Conservation (phyloP, 1,140 invertebrate genomes). For the Diabrotica virgifera region DNA sequence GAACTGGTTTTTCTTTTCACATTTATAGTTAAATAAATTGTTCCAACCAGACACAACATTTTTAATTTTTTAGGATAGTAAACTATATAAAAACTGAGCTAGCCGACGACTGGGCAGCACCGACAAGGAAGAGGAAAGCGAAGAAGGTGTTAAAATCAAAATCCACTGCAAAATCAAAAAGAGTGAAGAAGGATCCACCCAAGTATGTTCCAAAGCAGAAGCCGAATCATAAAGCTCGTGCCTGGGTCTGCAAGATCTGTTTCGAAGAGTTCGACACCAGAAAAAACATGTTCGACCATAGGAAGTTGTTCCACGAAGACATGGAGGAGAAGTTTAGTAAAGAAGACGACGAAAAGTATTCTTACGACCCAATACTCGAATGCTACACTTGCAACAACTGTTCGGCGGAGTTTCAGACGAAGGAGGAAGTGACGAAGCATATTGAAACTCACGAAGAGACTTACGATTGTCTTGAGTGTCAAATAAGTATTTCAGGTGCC, state of each 20-base stretch:
- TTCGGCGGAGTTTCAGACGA: constrained; percentile 29
- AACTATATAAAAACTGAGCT: background rate
- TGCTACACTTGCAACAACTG: constrained; percentile 38
- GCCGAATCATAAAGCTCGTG: constrained; percentile 31
- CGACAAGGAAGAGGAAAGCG: constrained; percentile 5
- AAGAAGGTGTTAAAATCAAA: background rate
- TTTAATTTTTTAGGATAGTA: constrained; percentile 7
- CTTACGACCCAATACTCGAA: constrained; percentile 31
- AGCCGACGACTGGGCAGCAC: background rate
- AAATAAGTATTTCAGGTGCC: constrained; percentile 28
- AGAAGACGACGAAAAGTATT: constrained; percentile 27
- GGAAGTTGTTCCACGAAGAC: constrained; percentile 25
- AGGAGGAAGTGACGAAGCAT: constrained; percentile 39
- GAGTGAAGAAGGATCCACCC: background rate
- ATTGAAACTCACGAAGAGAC: constrained; percentile 43
- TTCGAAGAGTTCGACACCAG: constrained; percentile 29
- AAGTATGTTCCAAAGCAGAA: constrained; percentile 23
- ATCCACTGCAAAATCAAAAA: background rate
- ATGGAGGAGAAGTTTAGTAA: constrained; percentile 9
- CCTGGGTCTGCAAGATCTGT: constrained; percentile 38
- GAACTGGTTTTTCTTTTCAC: too few species aligned
- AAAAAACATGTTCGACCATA: constrained; percentile 32
- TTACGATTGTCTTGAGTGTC: constrained; percentile 32
- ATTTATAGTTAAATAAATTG: background rate
- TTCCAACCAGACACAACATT: constrained; percentile 12